Evolutionary conservation across 2,113 vertebrate species (phyloP).

Genomic region (Amia ocellicauda): DNA sequence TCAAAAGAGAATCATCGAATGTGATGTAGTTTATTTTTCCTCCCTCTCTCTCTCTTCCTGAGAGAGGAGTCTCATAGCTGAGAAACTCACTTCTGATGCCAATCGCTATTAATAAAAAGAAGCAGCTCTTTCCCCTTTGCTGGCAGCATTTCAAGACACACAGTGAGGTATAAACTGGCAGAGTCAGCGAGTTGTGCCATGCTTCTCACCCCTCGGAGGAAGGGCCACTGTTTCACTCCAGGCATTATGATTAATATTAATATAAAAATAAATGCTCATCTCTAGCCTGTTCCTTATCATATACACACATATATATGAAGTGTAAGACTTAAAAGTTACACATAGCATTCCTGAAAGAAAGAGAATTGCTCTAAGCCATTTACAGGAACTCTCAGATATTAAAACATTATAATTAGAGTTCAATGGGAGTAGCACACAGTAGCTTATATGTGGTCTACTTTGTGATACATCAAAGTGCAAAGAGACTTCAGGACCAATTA

Average conservation of each 20-base stretch:
- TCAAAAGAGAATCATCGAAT: slow-evolving; percentile 6
- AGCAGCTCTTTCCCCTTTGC: neutral
- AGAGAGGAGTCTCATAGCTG: neutral
- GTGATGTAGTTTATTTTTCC: too few relatives aligned
- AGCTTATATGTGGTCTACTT: too few relatives aligned
- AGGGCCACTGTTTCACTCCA: neutral
- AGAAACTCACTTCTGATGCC: neutral
- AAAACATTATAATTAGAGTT: too few relatives aligned
- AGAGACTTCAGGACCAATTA: too few relatives aligned
- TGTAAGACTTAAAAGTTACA: too few relatives aligned
- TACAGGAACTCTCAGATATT: too few relatives aligned
- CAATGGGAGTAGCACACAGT: too few relatives aligned
- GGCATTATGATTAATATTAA: neutral
- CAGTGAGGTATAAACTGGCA: slow-evolving; percentile 29
- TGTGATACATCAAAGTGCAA: too few relatives aligned
- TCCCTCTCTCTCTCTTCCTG: neutral
- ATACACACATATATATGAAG: too few relatives aligned
- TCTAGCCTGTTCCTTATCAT: too few relatives aligned
- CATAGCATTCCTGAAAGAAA: too few relatives aligned
- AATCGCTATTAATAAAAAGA: neutral
- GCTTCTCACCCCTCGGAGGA: neutral
- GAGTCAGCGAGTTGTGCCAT: slow-evolving; percentile 23
- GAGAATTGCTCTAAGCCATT: too few relatives aligned
- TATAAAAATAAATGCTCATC: neutral
- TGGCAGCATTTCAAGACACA: slow-evolving; percentile 31